These are phyloP conservation scores for Tichodroma muraria DNA, from an alignment of 2,113 vertebrate species.

Conservation along the genomic window DNA sequence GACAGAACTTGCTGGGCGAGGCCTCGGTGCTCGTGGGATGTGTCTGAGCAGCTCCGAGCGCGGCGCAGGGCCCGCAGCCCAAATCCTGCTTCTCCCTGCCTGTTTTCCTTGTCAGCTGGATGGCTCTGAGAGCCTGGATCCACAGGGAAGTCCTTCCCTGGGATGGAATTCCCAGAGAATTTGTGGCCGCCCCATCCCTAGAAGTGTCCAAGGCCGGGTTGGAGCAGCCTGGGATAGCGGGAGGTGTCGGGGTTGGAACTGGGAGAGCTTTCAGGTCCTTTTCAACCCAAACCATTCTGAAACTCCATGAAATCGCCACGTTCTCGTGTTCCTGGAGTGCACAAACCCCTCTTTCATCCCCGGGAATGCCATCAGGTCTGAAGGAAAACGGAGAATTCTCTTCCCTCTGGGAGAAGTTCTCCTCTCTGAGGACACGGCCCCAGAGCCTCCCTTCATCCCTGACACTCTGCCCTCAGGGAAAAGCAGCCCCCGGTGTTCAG, in stretches of 20 bases:
- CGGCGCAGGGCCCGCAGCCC: accelerated
- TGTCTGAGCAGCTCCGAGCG: neutral
- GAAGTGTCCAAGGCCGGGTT: neutral
- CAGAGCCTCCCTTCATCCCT: neutral
- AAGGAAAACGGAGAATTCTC: neutral
- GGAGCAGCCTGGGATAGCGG: neutral
- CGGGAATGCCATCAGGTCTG: accelerated
- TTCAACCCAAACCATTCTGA: neutral
- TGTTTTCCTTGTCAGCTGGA: neutral
- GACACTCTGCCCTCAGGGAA: neutral
- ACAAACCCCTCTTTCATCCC: neutral
- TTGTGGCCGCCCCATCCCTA: neutral
- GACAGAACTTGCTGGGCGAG: neutral
- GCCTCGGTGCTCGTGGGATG: neutral
- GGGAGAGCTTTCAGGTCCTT: neutral
- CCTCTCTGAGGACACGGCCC: accelerated
- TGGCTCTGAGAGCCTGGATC: neutral
- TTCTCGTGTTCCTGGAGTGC: neutral
- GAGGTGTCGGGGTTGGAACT: neutral
- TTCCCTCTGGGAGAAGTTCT: neutral
- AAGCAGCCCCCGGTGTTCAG: neutral
- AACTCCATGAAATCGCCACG: neutral
- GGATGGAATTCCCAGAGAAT: neutral
- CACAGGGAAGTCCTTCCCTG: neutral
- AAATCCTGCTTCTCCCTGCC: accelerated